Evolutionary conservation across 1,140 invertebrate genomes (phyloP).

Genomic region (Bombus waltoni): DNA sequence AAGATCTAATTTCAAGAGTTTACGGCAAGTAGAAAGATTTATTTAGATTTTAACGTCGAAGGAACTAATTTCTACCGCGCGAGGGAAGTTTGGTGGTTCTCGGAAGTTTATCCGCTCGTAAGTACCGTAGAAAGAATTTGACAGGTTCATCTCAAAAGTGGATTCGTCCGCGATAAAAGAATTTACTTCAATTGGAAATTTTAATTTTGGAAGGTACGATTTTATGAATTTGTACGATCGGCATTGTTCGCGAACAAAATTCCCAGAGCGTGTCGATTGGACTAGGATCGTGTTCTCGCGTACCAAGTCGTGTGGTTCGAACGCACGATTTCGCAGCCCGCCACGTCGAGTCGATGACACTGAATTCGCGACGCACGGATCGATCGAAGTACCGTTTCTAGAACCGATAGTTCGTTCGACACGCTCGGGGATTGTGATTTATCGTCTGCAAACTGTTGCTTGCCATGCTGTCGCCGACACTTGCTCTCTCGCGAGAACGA

Average conservation of each 20-base stretch:
- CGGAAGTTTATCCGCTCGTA: too few species aligned
- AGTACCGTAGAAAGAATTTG: too few species aligned
- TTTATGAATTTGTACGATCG: background rate
- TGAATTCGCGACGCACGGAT: slow-evolving; percentile 39
- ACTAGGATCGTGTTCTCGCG: background rate
- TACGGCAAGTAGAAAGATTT: too few species aligned
- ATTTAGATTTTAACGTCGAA: too few species aligned
- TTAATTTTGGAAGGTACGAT: background rate
- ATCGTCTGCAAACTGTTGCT: slow-evolving; percentile 49
- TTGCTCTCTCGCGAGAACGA: slow-evolving; percentile 15
- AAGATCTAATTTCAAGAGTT: too few species aligned
- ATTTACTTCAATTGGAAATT: too few species aligned
- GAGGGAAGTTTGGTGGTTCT: too few species aligned
- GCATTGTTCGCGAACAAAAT: background rate
- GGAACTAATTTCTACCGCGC: too few species aligned
- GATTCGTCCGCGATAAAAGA: too few species aligned
- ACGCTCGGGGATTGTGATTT: slow-evolving; percentile 42
- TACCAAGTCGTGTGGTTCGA: background rate
- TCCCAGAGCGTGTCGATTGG: background rate
- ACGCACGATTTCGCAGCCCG: slow-evolving; percentile 16
- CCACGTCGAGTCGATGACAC: slow-evolving; percentile 30
- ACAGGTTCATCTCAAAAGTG: too few species aligned
- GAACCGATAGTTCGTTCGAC: slow-evolving; percentile 26
- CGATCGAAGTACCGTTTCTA: slow-evolving; percentile 54
- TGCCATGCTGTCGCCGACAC: slow-evolving; percentile 23